phyloP scores from a whole-genome alignment of 2,888 invertebrate genomes.

The Auanema freiburgensis region DNA sequence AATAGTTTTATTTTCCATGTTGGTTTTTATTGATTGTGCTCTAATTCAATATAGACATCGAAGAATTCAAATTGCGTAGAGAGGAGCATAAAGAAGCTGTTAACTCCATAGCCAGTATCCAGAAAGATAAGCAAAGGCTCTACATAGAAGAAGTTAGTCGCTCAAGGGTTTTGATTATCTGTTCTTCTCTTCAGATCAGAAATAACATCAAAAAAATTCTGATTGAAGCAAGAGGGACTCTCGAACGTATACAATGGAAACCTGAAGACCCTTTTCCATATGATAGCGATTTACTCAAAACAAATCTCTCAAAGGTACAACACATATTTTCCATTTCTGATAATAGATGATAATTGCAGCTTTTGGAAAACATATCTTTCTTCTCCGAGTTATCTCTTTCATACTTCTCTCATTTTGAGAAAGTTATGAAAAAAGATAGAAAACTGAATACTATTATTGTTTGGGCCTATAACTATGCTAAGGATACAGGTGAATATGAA shows the following conservation, averaged over 20 bases:
- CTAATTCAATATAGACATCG: slow-evolving; percentile 1
- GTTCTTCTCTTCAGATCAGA: slow-evolving; percentile 20
- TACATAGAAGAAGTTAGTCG: slow-evolving; percentile 32
- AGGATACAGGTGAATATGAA: slow-evolving; percentile 21
- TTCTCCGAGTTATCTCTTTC: slow-evolving; percentile 33
- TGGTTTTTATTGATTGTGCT: too few species aligned
- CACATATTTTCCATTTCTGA: neutral
- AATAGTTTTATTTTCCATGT: too few species aligned
- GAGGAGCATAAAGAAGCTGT: slow-evolving; percentile 25
- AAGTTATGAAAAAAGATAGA: slow-evolving; percentile 29
- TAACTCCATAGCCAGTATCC: slow-evolving; percentile 25
- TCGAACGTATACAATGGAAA: slow-evolving; percentile 29
- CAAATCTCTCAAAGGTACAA: slow-evolving; percentile 28
- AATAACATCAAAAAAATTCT: slow-evolving; percentile 30
- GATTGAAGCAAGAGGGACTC: slow-evolving; percentile 23
- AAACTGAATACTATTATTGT: slow-evolving; percentile 34
- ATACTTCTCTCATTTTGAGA: slow-evolving; percentile 26
- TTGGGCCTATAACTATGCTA: slow-evolving; percentile 36
- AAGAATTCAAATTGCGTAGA: slow-evolving; percentile 19
- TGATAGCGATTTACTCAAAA: slow-evolving; percentile 28
- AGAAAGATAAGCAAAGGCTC: slow-evolving; percentile 18
- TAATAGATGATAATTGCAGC: slow-evolving; percentile 12
- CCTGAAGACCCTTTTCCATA: slow-evolving; percentile 30
- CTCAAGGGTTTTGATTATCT: neutral
- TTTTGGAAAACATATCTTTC: slow-evolving; percentile 37